Evolutionary conservation across 2,113 vertebrate genomes (phyloP), one percentile per base, ranked within the genome.

Genomic region (Tauraco erythrolophus): DNA sequence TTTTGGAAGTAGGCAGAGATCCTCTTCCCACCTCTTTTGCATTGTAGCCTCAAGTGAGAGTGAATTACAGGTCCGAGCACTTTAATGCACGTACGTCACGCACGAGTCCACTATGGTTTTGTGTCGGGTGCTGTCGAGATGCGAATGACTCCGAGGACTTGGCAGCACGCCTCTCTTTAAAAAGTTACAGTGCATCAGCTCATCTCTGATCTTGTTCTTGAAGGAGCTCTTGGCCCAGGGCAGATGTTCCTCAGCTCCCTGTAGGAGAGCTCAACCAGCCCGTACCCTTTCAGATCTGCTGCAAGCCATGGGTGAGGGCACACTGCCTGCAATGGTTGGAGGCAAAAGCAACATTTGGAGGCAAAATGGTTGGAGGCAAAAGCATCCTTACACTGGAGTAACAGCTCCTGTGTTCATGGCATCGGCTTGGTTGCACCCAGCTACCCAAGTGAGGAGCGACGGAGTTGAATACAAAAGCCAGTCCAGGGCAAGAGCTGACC

Each of bases 271-370:
- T 89, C 37, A 19, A 10, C 51, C 70, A 64, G 69, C 60, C 60
- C 4, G 12, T 51, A 11, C 31, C 80, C 22, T 35, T 14, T 62
- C 58, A 35, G 39, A 31, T 43, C 48, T 25, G 72, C 53, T 64
- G 58, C 48, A 43, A 33, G 35, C 45, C 0, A 0, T 14, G 41
- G 56, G 14, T 21, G 30, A 51, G 45, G 82, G 54, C 31, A 24
- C 0, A 6, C 19, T 77, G 19, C 57, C 64, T 64, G 62, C 28
- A 9, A 5, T 1, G 21, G 43, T 1, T 41, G 76, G 48, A 74
- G 41, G 54, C 51, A 41, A 54, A 45, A 54, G 25, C 46, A 33
- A 43, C 41, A 13, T 11, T 43, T 43, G 41, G 41, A 43, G 41
- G 41, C 41, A 43, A 43, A 9, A 5, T 1, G 21, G 43, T 1